Evolutionary conservation across 2,888 invertebrate species (phyloP), one percentile per base, ranked within the genome.

Genomic region (Dryocosmus kuriphilus): DNA sequence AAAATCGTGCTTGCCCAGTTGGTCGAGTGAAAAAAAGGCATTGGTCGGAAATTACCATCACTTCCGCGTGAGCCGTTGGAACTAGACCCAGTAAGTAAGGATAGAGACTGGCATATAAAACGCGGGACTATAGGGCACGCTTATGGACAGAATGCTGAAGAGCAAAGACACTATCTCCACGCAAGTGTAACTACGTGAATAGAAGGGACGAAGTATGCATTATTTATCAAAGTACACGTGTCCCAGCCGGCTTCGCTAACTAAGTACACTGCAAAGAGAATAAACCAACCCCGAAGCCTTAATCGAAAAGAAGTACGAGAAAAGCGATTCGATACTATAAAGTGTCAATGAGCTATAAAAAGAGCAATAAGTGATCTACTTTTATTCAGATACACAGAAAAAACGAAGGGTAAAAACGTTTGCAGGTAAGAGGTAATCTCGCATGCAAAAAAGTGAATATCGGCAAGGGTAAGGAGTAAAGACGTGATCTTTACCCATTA

Each of bases 221-320:
- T 90, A 91, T 90, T 91, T 88, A 91, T 87, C 84, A 81, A 85
- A 85, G 89, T 90, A 91, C 91, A 91, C 91, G 91, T 91, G 91
- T 91, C 88, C 85, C 85, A 85, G 84, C 85, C 85, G 85, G 87
- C 87, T 89, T 89, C 88, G 89, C 87, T 85, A 82, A 82, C 81
- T 83, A 83, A 80, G 80, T 79, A 77, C 79, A 77, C 78, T 76
- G 74, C 62, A 78, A 77, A 73, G 76, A 77, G 82, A 81, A 82
- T 78, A 81, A 81, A 81, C 79, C 80, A 65, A 74, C 61, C 67
- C 75, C 65, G 74, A 67, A 78, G 30, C 32, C 32, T 71, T n/a
- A 71, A 71, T 71, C 30, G 30, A 30, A 71, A 71, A 51, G n/a
- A 71, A 71, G 51, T 46, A 71, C 30, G 30, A 71, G 71, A 71